Evolutionary conservation across 2,888 invertebrate genomes (phyloP), one percentile per base, ranked within the genome.

Genomic region (Exocentrus adspersus): DNA sequence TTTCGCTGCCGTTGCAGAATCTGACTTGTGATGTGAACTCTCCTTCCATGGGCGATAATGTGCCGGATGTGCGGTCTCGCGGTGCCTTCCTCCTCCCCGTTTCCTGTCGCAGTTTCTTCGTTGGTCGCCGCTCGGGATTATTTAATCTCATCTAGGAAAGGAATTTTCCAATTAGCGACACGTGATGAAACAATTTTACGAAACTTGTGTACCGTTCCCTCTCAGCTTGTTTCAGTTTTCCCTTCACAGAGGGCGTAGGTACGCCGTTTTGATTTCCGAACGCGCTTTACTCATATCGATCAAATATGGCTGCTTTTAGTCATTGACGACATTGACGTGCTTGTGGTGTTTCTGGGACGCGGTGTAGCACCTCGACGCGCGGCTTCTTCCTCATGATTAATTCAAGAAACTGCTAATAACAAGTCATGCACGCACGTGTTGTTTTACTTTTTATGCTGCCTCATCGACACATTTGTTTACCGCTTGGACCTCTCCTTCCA

Each of bases 41-140:
- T 3, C 32, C 21, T 20, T 37, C 37, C 17, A 21, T 24, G 43
- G 2, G 28, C 48, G 52, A 60, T 24, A 37, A 54, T 46, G 20
- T 51, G 43, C 30, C 62, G 62, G 62, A 62, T 62, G 48, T 62
- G 62, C 50, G 62, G 62, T 62, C 56, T 12, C 28, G 50, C 56
- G 41, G 50, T 50, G 19, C 54, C 48, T 56, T 62, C 56, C 62
- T 56, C n/a, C n/a, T n/a, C n/a, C n/a, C n/a, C n/a, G n/a, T n/a
- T n/a, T n/a, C n/a, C n/a, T n/a, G n/a, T n/a, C n/a, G n/a, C n/a
- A n/a, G n/a, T n/a, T n/a, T n/a, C n/a, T n/a, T n/a, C 30, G 24
- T 24, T 45, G 42, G 24, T 37, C 37, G 46, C 53, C 60, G 53
- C 30, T 16, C 53, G 37, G 14, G 12, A n/a, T n/a, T 37, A 12